Evolutionary conservation across 2,797 vertebrate species (phyloP).

Genomic region (Diplodus puntazzo): DNA sequence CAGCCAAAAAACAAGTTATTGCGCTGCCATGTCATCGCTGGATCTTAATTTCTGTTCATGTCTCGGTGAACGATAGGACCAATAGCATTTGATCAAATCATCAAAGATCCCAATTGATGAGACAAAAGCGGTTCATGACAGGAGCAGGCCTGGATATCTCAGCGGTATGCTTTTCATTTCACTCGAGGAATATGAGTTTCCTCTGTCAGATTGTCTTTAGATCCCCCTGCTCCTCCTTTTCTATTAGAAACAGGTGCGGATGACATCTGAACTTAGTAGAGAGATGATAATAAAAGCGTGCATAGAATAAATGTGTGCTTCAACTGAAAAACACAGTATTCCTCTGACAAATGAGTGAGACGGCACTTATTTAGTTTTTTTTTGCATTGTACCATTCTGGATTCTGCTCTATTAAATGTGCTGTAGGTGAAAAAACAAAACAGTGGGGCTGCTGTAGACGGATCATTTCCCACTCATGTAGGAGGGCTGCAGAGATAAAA

Average conservation of each 20-base stretch:
- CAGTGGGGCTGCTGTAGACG: not conserved
- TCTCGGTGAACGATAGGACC: not conserved
- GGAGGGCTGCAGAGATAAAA: not conserved
- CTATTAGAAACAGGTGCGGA: constrained; percentile 49
- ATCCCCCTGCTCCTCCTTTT: not conserved
- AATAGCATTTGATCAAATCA: not conserved
- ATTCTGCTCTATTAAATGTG: not conserved
- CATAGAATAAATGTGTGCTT: not conserved
- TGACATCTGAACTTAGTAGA: not conserved
- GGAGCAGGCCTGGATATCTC: constrained; percentile 24
- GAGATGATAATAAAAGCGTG: not conserved
- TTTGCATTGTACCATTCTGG: not conserved
- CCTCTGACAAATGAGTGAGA: not conserved
- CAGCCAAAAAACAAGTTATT: not conserved
- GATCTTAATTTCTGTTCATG: not conserved
- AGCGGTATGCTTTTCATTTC: constrained; percentile 36
- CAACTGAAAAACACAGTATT: not conserved
- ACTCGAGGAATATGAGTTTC: constrained; percentile 40
- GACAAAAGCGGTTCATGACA: constrained; percentile 7
- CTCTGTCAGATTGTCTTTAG: constrained; percentile 28
- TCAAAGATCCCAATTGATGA: not conserved
- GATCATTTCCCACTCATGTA: not conserved
- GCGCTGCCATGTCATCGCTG: not conserved
- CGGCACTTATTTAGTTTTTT: not conserved
- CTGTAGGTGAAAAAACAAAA: not conserved